phyloP scores from a whole-genome alignment of 2,888 invertebrate species.

The Charanyca ferruginea region DNA sequence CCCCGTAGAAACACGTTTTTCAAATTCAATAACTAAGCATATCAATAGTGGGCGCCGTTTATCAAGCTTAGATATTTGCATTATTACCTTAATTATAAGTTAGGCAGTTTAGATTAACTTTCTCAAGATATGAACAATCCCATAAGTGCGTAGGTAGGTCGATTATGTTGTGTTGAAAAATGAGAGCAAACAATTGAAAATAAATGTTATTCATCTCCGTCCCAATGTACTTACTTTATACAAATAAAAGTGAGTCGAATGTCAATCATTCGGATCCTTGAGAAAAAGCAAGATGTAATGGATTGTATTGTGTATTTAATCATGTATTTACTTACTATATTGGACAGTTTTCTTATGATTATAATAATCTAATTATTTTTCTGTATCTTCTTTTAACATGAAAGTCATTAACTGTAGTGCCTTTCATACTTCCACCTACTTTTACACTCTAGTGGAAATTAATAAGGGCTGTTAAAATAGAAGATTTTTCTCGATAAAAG shows the following conservation, averaged over 20 bases:
- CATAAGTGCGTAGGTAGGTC: conserved; percentile 4
- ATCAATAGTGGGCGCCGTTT: not conserved
- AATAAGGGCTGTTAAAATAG: conserved; percentile 10
- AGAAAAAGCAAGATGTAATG: conserved; percentile 7
- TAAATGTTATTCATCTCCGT: not conserved
- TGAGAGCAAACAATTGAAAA: not conserved
- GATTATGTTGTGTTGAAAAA: conserved; percentile 11
- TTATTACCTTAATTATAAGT: conserved; percentile 26
- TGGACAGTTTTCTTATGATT: conserved; percentile 8
- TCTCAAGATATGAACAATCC: conserved; percentile 26
- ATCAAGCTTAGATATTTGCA: conserved; percentile 16
- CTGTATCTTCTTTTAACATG: not conserved
- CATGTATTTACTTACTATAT: no score
- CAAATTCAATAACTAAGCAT: not conserved
- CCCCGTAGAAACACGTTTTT: not conserved
- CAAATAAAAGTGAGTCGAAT: conserved; percentile 11
- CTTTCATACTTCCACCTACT: not conserved
- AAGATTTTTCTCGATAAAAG: conserved; percentile 16
- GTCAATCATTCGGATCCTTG: conserved; percentile 11
- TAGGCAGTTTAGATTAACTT: conserved; percentile 16
- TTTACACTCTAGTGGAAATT: conserved; percentile 10
- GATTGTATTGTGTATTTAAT: not conserved
- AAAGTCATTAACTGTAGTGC: not conserved
- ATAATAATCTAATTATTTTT: not conserved
- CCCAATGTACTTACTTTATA: not conserved